Evolutionary conservation across 37 sponge, comb jelly and placozoan genomes (phyloP).

Genomic region (Agelas oroides): DNA sequence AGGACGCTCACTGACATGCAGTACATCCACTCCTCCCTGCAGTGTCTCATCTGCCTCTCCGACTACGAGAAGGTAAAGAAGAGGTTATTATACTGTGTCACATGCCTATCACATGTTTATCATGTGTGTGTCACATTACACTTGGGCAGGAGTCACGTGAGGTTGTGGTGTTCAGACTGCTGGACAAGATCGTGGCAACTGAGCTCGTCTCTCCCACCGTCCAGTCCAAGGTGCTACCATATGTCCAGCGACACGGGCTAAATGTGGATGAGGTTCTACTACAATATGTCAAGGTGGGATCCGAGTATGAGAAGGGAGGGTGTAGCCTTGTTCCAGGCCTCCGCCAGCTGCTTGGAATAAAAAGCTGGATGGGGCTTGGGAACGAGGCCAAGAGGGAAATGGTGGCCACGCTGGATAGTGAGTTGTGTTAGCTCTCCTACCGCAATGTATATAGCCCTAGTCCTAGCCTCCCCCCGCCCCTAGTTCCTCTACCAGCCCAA

Average conservation of each 20-base stretch:
- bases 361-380: no score
- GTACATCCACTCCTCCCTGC: slow-evolving; percentile 22
- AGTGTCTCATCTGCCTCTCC: slow-evolving; percentile 38
- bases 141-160: slow-evolving; percentile 42
- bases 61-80: slow-evolving; percentile 53
- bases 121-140: no score
- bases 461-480: no score
- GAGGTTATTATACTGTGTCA: not conserved
- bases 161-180: slow-evolving; percentile 43
- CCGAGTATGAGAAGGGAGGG: no score
- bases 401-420: no score
- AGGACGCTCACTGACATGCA: slow-evolving; percentile 26
- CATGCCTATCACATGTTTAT: not conserved
- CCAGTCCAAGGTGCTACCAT: slow-evolving; percentile 34
- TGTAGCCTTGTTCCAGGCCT: no score
- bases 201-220: slow-evolving; percentile 43
- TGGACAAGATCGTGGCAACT: slow-evolving; percentile 62
- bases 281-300: slow-evolving; percentile 72
- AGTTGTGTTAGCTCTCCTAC: no score
- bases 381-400: no score
- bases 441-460: no score
- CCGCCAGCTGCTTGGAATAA: no score
- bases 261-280: slow-evolving; percentile 49
- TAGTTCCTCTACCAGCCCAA: no score
- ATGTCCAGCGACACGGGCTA: slow-evolving; percentile 30